These are phyloP conservation scores for Tenthredo scrophulariae DNA, from an alignment of 2,888 invertebrate species.

Conservation along the genomic window DNA sequence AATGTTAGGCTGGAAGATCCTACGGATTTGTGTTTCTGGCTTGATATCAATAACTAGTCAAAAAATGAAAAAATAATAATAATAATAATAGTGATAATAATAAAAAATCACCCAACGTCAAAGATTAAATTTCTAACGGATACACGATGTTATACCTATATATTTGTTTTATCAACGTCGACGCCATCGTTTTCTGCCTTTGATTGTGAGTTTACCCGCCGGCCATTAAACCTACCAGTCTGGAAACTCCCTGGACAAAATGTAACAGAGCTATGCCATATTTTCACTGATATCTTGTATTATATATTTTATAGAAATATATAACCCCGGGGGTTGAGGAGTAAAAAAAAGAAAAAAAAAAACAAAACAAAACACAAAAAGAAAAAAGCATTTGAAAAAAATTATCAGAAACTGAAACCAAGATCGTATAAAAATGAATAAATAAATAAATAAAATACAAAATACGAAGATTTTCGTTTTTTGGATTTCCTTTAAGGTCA, in stretches of 20 bases:
- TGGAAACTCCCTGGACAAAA: constrained; percentile 11
- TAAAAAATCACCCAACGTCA: not conserved
- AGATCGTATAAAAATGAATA: not conserved
- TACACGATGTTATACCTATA: not conserved
- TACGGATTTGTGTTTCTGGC: not conserved
- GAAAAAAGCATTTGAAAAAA: not conserved
- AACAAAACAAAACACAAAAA: too few species aligned
- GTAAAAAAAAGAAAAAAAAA: not conserved
- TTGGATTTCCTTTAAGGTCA: constrained; percentile 63
- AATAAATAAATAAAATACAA: not conserved
- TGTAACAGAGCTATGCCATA: not conserved
- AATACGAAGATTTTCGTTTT: constrained; percentile 15
- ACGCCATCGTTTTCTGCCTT: not conserved
- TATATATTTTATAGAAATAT: not conserved
- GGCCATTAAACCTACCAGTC: not conserved
- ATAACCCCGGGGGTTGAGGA: not conserved
- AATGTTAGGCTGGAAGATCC: too few species aligned
- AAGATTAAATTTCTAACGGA: constrained; percentile 8
- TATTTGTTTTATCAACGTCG: not conserved
- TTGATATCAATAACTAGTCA: not conserved
- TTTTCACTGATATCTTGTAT: not conserved
- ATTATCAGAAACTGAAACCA: constrained; percentile 52
- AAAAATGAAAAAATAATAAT: not conserved
- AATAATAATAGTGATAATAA: too few species aligned
- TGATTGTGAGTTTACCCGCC: not conserved